Evolutionary conservation across 2,797 vertebrate species (phyloP).

Genomic region (Remorina albescens): DNA sequence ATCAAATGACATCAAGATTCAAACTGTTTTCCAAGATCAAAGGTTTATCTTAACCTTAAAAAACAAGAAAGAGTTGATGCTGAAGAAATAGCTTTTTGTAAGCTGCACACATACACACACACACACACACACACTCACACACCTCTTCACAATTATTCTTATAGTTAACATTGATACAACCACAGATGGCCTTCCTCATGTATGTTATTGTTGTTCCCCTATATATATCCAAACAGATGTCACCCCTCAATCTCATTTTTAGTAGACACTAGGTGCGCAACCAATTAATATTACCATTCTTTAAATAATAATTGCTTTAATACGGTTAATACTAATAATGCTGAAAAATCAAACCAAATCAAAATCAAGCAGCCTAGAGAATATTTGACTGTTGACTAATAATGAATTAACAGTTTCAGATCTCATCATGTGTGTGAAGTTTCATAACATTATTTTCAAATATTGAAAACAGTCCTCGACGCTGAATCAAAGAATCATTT

Average conservation of each 20-base stretch:
- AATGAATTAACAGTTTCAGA: background rate
- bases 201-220: background rate
- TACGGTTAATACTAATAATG: too few species aligned
- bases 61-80: background rate
- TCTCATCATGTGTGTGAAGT: too few species aligned
- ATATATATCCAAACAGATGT: background rate
- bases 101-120: background rate
- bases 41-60: background rate
- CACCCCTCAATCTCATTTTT: background rate
- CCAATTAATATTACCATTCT: background rate
- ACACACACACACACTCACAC: too few species aligned
- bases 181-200: background rate
- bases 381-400: background rate
- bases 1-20: constrained; percentile 9
- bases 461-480: background rate
- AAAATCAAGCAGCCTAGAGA: background rate
- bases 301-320: background rate
- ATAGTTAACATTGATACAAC: background rate
- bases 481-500: background rate
- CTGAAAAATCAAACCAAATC: too few species aligned
- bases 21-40: background rate
- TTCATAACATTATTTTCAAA: background rate
- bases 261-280: background rate
- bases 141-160: background rate
- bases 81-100: background rate